Evolutionary conservation across 2,113 vertebrate species (phyloP).

Genomic region (Tamias sibiricus): DNA sequence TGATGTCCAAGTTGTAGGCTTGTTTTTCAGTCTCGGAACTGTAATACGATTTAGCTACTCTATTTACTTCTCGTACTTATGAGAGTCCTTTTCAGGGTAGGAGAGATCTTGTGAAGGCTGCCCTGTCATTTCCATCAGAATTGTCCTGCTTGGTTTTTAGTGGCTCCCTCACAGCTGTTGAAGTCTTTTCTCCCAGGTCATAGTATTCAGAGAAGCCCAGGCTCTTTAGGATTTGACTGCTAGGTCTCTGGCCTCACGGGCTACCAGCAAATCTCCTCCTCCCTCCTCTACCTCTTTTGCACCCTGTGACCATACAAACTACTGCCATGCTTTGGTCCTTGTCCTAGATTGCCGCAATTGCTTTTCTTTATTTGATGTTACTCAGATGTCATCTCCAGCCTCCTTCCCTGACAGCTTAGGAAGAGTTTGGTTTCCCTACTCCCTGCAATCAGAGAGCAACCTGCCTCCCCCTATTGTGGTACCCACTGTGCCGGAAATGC

Average conservation of each 20-base stretch:
- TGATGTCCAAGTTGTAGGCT: neutral
- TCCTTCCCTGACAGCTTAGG: neutral
- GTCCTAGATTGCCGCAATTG: neutral
- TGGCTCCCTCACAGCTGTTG: neutral
- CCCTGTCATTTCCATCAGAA: neutral
- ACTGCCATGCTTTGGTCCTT: neutral
- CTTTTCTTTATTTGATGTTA: neutral
- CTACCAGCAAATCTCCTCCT: neutral
- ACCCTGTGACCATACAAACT: neutral
- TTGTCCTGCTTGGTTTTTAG: neutral
- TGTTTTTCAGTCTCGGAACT: neutral
- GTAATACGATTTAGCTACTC: neutral
- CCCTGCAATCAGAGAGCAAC: no score
- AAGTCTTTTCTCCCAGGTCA: neutral
- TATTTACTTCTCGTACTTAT: neutral
- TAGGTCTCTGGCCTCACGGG: neutral
- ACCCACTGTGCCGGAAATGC: fast-evolving
- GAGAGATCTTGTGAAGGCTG: neutral
- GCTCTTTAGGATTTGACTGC: neutral
- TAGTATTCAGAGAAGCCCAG: neutral
- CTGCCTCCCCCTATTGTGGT: fast-evolving
- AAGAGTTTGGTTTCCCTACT: neutral
- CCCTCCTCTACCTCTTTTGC: neutral
- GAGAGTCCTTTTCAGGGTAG: neutral
- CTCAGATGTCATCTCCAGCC: neutral